These are phyloP conservation scores for Ophiothrix spiculata DNA, from an alignment of 35 echinoderm and acorn worm genomes.

Conservation along the genomic window DNA sequence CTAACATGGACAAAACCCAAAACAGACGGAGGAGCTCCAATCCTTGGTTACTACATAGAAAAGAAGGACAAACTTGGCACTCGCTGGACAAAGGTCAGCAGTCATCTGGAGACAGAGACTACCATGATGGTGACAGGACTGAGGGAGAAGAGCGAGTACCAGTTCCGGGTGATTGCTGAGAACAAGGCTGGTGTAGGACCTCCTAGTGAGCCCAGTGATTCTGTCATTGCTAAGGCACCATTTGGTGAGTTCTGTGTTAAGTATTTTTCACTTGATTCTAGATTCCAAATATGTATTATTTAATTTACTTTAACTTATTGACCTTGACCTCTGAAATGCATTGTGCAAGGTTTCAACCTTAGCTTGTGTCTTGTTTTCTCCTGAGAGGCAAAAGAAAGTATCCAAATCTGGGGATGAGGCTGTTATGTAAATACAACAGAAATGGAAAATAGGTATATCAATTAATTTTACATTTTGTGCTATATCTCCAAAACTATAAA, in stretches of 20 bases:
- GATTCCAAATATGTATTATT: too few relatives aligned
- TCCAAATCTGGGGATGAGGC: too few relatives aligned
- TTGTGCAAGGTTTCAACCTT: too few relatives aligned
- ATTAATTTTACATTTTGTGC: too few relatives aligned
- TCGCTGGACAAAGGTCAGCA: conserved; percentile 54
- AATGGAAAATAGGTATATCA: too few relatives aligned
- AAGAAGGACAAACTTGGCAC: conserved; percentile 57
- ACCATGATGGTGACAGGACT: conserved; percentile 52
- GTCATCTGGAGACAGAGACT: conserved; percentile 18
- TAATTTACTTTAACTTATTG: neutral
- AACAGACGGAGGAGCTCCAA: conserved; percentile 50
- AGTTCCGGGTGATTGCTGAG: conserved; percentile 66
- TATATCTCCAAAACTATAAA: too few relatives aligned
- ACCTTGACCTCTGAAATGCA: too few relatives aligned
- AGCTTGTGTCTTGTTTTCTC: too few relatives aligned
- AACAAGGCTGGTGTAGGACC: conserved; percentile 65
- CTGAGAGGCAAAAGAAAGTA: too few relatives aligned
- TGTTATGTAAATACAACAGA: too few relatives aligned
- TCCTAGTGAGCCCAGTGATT: conserved; percentile 54
- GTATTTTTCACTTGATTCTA: too few relatives aligned
- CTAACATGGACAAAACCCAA: conserved; percentile 48
- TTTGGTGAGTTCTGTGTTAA: conserved; percentile 62
- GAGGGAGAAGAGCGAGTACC: conserved; percentile 48
- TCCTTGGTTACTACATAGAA: conserved; percentile 58
- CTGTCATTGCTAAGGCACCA: conserved; percentile 48